These are phyloP conservation scores for Sebastes vulpes DNA, from an alignment of 2,797 vertebrate species.

Conservation along the genomic window DNA sequence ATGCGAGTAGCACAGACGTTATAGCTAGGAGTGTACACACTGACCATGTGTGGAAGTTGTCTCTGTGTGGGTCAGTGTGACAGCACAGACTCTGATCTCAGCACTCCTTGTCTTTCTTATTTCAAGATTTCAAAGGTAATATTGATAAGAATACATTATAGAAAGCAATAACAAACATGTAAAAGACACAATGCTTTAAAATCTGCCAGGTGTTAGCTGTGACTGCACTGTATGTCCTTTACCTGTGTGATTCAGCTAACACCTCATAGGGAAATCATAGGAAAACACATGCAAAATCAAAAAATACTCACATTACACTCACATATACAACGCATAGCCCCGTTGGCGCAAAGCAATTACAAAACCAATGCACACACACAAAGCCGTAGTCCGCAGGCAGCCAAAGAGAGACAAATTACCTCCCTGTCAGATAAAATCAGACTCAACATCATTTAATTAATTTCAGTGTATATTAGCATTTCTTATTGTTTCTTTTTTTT, in stretches of 20 bases:
- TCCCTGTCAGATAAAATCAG: constrained; percentile 93
- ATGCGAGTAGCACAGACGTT: not conserved
- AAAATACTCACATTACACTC: constrained; percentile 41
- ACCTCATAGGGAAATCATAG: constrained; percentile 15
- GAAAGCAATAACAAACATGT: not conserved
- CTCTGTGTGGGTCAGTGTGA: not conserved
- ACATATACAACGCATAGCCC: constrained; percentile 36
- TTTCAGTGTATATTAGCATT: constrained; percentile 84
- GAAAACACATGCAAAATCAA: constrained; percentile 29
- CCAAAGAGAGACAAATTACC: constrained; percentile 91
- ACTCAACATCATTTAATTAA: constrained; percentile 92
- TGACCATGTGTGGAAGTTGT: not conserved
- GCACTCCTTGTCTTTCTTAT: not conserved
- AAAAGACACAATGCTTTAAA: not conserved
- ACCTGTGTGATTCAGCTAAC: constrained; percentile 3
- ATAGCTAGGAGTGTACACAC: not conserved
- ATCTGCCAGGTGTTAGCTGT: not conserved
- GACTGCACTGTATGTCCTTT: constrained; percentile 5
- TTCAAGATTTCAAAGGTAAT: not conserved
- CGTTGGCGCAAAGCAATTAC: constrained; percentile 79
- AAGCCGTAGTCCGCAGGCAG: constrained; percentile 71
- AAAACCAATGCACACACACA: constrained; percentile 29
- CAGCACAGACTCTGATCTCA: not conserved
- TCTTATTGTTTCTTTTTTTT: constrained; percentile 72
- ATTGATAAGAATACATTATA: not conserved